Conservation (phyloP, 1,140 invertebrate species). For the Saccostrea echinata region DNA sequence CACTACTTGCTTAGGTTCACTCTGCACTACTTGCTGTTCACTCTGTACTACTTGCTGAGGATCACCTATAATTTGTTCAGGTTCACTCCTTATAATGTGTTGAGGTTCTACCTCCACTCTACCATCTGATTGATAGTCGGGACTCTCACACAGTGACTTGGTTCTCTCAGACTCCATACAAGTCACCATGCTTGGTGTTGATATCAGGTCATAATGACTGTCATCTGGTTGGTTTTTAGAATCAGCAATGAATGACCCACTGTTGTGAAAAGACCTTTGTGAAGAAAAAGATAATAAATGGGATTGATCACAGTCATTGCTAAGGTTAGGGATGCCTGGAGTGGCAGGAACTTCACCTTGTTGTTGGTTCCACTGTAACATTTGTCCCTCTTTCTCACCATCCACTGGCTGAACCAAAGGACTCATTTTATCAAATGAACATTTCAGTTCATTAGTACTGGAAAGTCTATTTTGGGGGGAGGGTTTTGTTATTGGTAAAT, state of each 20-base stretch:
- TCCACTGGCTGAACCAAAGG: not conserved
- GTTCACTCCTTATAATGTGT: not conserved
- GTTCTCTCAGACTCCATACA: not conserved
- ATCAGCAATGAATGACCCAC: not conserved
- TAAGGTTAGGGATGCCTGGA: not conserved
- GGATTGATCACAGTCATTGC: not conserved
- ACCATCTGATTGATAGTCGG: not conserved
- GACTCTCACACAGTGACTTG: not conserved
- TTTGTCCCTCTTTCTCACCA: not conserved
- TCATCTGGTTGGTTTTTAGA: constrained; percentile 17
- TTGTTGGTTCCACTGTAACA: not conserved
- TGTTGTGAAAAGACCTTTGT: not conserved
- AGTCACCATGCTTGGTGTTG: not conserved
- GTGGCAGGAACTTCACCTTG: not conserved
- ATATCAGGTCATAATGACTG: constrained; percentile 20
- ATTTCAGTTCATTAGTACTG: not conserved
- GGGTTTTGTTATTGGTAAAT: not conserved
- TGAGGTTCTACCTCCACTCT: not conserved
- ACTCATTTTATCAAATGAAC: not conserved
- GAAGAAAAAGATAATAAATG: not conserved
- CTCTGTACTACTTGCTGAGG: too few species aligned
- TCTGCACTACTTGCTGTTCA: too few species aligned
- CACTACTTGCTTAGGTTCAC: too few species aligned
- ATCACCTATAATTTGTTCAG: not conserved
- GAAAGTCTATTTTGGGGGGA: constrained; percentile 1